Base-by-base conservation (phyloP, 2,888 invertebrate genomes). In the Pterostichus madidus region DNA sequence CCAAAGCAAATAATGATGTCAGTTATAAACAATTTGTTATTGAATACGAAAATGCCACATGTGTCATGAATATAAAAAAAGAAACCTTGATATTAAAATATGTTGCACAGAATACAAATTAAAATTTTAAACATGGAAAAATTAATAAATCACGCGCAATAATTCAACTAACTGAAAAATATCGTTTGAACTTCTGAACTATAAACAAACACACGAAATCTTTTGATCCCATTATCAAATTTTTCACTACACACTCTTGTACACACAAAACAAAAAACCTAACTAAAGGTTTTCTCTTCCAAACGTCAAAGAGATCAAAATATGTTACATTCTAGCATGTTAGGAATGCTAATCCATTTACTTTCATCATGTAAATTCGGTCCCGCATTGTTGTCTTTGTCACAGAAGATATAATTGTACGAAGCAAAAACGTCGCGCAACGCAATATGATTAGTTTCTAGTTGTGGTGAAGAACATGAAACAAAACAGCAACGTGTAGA, bases 341-440 rank as follows among this genome's bases (percentile, higher is more conserved):
- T 32, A 64, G 64, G 64, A 64, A 64, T 64, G 64, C 35, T 64
- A 64, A 64, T 64, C 64, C 64, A 64, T 64, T 64, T 64, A 64
- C 32, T 64, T 59, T 35, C 32, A n/a, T 11, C 64, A 64, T 64
- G 64, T 64, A 64, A 64, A 64, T 64, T 64, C 39, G 5, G 39
- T 39, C 35, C 31, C 35, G 35, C n/a, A 49, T n/a, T 49, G 35
- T 32, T n/a, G 64, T 64, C 64, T 64, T 64, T 64, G 64, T 64
- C 64, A 32, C 64, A 6, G 49, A 49, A 35, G 64, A 64, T 59
- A 64, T 64, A 64, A 64, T 64, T 64, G 64, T 64, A n/a, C 11
- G 49, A 6, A 35, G 64, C 64, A 64, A 64, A 64, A 64, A 64
- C 64, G 64, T 0, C 35, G 35, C 31, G 13, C 64, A 8, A 35